These are phyloP conservation scores for Cremastobaeus sp. DNA, from an alignment of 2,888 invertebrate species.

Conservation along the genomic window DNA sequence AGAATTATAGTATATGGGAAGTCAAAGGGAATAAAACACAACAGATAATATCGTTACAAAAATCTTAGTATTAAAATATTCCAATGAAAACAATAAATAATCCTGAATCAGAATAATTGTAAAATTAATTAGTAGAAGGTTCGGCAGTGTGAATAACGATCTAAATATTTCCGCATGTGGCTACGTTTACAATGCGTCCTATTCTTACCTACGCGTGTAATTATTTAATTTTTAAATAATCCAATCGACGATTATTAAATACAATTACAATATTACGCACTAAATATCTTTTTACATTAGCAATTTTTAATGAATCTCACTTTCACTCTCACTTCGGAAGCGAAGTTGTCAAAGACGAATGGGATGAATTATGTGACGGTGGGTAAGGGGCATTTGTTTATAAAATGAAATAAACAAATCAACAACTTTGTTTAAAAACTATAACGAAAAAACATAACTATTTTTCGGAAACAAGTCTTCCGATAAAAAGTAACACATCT, in stretches of 20 bases:
- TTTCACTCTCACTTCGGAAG: constrained; percentile 57
- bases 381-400: background rate
- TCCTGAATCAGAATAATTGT: constrained; percentile 74
- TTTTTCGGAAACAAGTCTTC: constrained; percentile 25
- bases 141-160: constrained; percentile 77
- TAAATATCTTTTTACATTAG: constrained; percentile 65
- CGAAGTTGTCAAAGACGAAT: constrained; percentile 42
- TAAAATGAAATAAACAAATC: constrained; percentile 15
- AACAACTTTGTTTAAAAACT: constrained; percentile 48
- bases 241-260: constrained; percentile 67
- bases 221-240: constrained; percentile 71
- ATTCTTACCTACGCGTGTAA: constrained; percentile 67
- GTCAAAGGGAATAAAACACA: constrained; percentile 33
- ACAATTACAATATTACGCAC: constrained; percentile 68
- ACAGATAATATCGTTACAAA: constrained; percentile 75
- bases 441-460: constrained; percentile 52
- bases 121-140: constrained; percentile 76
- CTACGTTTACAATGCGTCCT: constrained; percentile 71
- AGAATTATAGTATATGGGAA: too few species aligned
- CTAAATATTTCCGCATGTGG: constrained; percentile 71
- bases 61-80: constrained; percentile 79
- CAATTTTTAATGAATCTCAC: constrained; percentile 49
- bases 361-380: constrained; percentile 31
- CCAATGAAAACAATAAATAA: constrained; percentile 79
- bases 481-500: constrained; percentile 30